phyloP scores from a whole-genome alignment of 2,113 vertebrate genomes.

The Prunella fulvescens region DNA sequence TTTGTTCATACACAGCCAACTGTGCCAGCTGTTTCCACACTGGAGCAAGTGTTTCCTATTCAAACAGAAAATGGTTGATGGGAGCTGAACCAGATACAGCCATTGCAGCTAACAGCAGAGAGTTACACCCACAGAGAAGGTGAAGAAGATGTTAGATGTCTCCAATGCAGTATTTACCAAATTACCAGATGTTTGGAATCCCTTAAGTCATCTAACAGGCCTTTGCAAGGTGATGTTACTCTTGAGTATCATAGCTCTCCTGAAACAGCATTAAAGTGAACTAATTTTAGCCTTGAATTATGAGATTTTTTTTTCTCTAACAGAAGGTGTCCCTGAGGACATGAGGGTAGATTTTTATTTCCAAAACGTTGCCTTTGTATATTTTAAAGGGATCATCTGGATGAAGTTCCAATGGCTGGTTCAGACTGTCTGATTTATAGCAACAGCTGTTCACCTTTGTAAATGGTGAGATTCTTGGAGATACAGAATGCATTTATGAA shows the following conservation, averaged over 20 bases:
- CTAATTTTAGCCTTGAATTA: conserved; percentile 59
- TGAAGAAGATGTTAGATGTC: conserved; percentile 34
- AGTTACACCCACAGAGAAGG: background rate
- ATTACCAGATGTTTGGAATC: conserved; percentile 31
- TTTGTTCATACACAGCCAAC: conserved; percentile 1
- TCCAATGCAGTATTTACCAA: conserved; percentile 18
- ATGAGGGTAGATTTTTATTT: conserved; percentile 24
- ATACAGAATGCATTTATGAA: background rate
- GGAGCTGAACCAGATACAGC: background rate
- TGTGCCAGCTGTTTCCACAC: conserved; percentile 43
- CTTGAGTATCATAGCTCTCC: conserved; percentile 7
- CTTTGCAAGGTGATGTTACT: background rate
- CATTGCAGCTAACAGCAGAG: background rate
- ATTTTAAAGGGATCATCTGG: conserved; percentile 38
- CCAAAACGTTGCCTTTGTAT: conserved; percentile 41
- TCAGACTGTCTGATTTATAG: conserved; percentile 43
- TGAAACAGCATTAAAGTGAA: conserved; percentile 41
- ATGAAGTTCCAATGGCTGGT: conserved; percentile 16
- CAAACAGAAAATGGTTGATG: background rate
- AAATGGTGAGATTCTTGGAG: background rate
- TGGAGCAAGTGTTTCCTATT: conserved; percentile 30
- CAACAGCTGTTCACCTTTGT: conserved; percentile 52
- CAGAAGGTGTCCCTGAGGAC: conserved; percentile 41
- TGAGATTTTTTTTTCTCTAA: conserved; percentile 26
- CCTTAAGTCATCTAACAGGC: conserved; percentile 43